Conservation (phyloP, 1,140 invertebrate genomes). For the Pseudomyrmex dendroicus region DNA sequence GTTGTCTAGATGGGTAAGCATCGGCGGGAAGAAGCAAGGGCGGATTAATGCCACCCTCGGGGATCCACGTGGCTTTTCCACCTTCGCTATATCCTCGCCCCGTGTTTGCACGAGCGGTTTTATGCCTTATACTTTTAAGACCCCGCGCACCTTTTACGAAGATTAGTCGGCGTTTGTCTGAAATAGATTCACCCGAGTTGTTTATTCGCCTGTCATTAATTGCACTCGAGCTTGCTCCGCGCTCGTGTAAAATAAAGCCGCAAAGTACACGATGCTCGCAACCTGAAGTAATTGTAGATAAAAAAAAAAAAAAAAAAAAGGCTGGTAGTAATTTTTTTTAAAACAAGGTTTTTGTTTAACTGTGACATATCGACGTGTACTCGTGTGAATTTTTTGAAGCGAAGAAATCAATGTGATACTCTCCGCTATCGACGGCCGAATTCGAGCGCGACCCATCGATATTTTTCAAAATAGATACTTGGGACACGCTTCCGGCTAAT, state of each 20-base stretch:
- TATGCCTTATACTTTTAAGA: constrained; percentile 67
- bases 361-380: background rate
- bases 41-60: constrained; percentile 85
- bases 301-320: too few species aligned
- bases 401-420: constrained; percentile 57
- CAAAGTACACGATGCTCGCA: background rate
- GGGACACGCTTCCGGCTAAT: constrained; percentile 63
- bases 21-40: constrained; percentile 66
- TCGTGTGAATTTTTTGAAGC: background rate
- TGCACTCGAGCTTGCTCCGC: background rate
- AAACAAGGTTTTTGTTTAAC: background rate
- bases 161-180: constrained; percentile 56
- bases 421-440: constrained; percentile 10
- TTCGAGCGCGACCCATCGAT: constrained; percentile 19
- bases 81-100: constrained; percentile 68
- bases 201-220: constrained; percentile 19
- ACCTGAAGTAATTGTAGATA: too few species aligned
- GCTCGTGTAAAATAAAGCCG: background rate
- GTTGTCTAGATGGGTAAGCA: constrained; percentile 74
- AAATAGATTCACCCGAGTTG: background rate
- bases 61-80: constrained; percentile 78
- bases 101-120: constrained; percentile 60
- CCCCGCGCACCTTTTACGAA: constrained; percentile 65
- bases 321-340: too few species aligned
- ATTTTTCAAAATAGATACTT: constrained; percentile 25